Evolutionary conservation across 2,113 vertebrate genomes (phyloP).

Genomic region (Mixornis gularis): DNA sequence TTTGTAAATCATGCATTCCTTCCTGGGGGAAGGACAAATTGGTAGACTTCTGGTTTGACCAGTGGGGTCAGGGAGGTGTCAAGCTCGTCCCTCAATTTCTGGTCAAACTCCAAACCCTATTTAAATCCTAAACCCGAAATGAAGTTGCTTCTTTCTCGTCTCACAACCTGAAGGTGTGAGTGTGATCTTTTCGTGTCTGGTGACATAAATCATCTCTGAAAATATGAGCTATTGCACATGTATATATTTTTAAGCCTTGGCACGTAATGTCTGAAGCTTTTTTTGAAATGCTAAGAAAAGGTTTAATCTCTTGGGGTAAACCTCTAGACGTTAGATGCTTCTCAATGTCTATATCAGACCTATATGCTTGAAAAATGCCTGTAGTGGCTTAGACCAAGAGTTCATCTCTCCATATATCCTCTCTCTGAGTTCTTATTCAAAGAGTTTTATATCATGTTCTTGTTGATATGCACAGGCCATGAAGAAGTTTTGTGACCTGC

Average conservation of each 20-base stretch:
- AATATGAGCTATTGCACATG: not conserved
- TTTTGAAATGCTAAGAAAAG: not conserved
- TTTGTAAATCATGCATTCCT: too few species aligned
- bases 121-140: too few species aligned
- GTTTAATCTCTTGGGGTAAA: not conserved
- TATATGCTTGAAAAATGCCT: not conserved
- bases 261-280: not conserved
- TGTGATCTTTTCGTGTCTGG: too few species aligned
- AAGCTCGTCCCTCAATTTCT: too few species aligned
- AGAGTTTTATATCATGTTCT: not conserved
- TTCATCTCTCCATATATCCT: fast-evolving
- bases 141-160: too few species aligned
- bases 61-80: too few species aligned
- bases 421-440: not conserved
- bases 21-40: too few species aligned
- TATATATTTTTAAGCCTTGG: not conserved
- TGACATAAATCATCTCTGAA: not conserved
- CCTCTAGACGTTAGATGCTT: not conserved
- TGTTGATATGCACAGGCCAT: not conserved
- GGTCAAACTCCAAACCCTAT: too few species aligned
- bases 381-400: not conserved
- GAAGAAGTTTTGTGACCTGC: not conserved
- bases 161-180: too few species aligned
- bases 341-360: not conserved
- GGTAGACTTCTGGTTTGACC: too few species aligned